Base-by-base conservation (phyloP, 2,888 invertebrate species). In the Sarcophaga subvicina region DNA sequence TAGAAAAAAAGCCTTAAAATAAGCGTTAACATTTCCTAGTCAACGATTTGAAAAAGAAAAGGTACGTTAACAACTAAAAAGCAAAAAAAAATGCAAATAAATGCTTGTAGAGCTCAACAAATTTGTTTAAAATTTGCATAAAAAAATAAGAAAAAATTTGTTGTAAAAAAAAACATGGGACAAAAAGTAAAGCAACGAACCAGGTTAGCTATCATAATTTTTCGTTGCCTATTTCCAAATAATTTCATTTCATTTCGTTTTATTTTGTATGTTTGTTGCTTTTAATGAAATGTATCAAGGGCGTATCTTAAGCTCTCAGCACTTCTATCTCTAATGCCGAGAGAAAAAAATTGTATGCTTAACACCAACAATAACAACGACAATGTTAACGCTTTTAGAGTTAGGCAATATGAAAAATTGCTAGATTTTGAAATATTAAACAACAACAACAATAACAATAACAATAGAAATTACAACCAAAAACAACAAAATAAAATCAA, bases 221-320 rank as follows among this genome's bases (percentile, higher is more conserved):
- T 75, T 71, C 17, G 37, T n/a, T 37, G 27, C 17, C 8, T 22
- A 10, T 17, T 60, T 37, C 10, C 37, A 37, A 37, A 37, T 37
- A 37, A 20, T 45, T 27, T 72, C 27, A 17, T 49, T 54, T 54
- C 5, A 71, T 49, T 54, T 54, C 5, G 64, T 49, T 69, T 67
- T 76, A 3, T 8, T 6, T 6, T 49, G 4, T 14, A 14, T 66
- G 5, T n/a, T 47, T 47, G 17, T 6, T 54, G 66, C 49, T 45
- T 67, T 12, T 66, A 59, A 14, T 3, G 45, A 60, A 73, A 71
- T 69, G 64, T 83, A 86, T 78, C 86, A 86, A 83, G 80, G 86
- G 83, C 86, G 83, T 86, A 86, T 86, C 83, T 81, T 20, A 83
- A 67, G 73, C 77, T 83, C 73, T 86, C 86, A 86, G 83, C 83